Base-by-base conservation (phyloP, 1,140 invertebrate species). In the Popillia japonica region DNA sequence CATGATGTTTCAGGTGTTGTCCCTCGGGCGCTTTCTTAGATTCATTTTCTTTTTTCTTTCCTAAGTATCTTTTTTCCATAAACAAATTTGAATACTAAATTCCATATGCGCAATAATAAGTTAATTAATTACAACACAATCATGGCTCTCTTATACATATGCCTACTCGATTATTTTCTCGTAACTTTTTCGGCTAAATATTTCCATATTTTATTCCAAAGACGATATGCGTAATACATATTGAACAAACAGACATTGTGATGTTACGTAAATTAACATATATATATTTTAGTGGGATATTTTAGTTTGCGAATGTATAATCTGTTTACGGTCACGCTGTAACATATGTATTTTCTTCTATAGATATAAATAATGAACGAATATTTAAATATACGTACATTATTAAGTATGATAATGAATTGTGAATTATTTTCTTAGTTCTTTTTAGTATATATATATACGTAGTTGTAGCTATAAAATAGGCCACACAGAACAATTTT, bases 1-100 rank as follows among this genome's bases (percentile, higher is more conserved):
- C 85, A 82, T 87, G 84, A 87, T 79, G 78, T 77, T 75, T 80
- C 79, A 79, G 72, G 80, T 78, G 80, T 83, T 80, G 78, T 83
- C 80, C 78, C 79, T 80, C 72, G 78, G 79, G 59, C 59, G 78
- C 76, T 77, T 79, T 78, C 55, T 72, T 72, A 78, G 77, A 72
- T 78, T 34, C 40, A 78, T 55, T 42, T 78, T 23, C 14, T 77
- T n/a, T 27, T n/a, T 34, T n/a, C n/a, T 34, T 41, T 44, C 17
- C 42, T 20, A 76, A 55, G n/a, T 20, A 20, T 22, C 68, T 72
- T 40, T 34, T 75, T 75, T 42, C 9, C 17, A 40, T 68, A 68
- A 68, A 68, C 61, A 68, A 68, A 68, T 68, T 68, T 68, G 7
- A 22, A 23, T 68, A 68, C 17, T 20, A 68, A 68, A 68, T 68